Percentiles rank a stretch among this genome's conserved stretches.
Evolutionary conservation across 2,797 vertebrate genomes (phyloP).

Genomic region (Eleutherodactylus coqui): DNA sequence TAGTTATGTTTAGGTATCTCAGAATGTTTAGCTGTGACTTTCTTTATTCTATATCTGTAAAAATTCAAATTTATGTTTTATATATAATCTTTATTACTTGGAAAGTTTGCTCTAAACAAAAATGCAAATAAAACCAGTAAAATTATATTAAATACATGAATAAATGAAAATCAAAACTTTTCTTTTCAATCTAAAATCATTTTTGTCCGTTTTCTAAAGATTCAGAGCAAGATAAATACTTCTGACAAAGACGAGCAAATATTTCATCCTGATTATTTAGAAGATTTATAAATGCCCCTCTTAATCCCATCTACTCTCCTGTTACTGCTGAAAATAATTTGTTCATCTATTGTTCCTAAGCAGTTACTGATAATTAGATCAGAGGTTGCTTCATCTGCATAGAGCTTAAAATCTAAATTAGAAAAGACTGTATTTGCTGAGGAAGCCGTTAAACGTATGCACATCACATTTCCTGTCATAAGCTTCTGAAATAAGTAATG

Average conservation of each 20-base stretch:
- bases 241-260: slow-evolving; percentile 6
- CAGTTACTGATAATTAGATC: slow-evolving; percentile 17
- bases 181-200: not conserved
- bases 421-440: slow-evolving; percentile 9
- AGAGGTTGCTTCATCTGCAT: slow-evolving; percentile 2
- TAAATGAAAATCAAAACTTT: not conserved
- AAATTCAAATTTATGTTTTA: no score
- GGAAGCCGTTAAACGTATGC: slow-evolving; percentile 6
- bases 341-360: slow-evolving; percentile 24
- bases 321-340: slow-evolving; percentile 4
- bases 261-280: slow-evolving; percentile 16
- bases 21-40: no score
- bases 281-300: slow-evolving; percentile 19
- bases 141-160: not conserved
- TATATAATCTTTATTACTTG: no score
- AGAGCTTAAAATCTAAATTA: slow-evolving; percentile 14
- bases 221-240: not conserved
- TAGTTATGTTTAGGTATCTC: no score
- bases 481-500: not conserved
- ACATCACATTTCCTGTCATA: slow-evolving; percentile 1
- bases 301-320: slow-evolving; percentile 3
- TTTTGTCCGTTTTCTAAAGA: not conserved
- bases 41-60: no score
- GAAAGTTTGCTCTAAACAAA: no score
- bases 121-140: not conserved